Percentiles rank a stretch among this genome's conserved stretches.
Conservation (phyloP, 2,888 invertebrate species). For the Salticus scenicus region DNA sequence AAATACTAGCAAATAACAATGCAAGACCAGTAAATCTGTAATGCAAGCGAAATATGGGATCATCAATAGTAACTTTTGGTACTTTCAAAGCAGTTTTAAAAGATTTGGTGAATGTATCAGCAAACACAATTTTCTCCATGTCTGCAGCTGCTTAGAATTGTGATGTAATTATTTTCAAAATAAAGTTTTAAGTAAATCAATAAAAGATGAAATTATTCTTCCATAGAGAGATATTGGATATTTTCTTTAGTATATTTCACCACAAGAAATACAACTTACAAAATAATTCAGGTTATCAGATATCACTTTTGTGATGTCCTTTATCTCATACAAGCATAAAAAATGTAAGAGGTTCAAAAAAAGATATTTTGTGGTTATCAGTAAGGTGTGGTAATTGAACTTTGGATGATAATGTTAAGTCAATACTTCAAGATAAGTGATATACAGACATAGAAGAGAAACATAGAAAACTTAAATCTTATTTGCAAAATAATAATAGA, state of each 20-base stretch:
- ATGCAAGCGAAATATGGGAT: constrained; percentile 82
- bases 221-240: too few relatives aligned
- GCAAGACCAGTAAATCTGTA: constrained; percentile 71
- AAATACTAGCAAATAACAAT: constrained; percentile 70
- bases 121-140: constrained; percentile 67
- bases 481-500: too few relatives aligned
- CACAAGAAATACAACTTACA: background rate
- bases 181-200: too few relatives aligned
- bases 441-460: background rate
- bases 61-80: constrained; percentile 83
- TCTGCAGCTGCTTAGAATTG: too few relatives aligned
- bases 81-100: constrained; percentile 44
- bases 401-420: constrained; percentile 25
- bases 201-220: too few relatives aligned
- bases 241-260: background rate
- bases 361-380: constrained; percentile 2
- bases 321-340: background rate
- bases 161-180: too few relatives aligned
- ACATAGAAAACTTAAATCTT: too few relatives aligned
- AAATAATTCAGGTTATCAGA: background rate
- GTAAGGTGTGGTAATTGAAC: constrained; percentile 55
- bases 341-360: constrained; percentile 2
- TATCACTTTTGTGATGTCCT: background rate
- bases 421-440: constrained; percentile 1
- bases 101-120: constrained; percentile 61